Base-by-base conservation (phyloP, 1,140 invertebrate species). In the Hirudo medicinalis region DNA sequence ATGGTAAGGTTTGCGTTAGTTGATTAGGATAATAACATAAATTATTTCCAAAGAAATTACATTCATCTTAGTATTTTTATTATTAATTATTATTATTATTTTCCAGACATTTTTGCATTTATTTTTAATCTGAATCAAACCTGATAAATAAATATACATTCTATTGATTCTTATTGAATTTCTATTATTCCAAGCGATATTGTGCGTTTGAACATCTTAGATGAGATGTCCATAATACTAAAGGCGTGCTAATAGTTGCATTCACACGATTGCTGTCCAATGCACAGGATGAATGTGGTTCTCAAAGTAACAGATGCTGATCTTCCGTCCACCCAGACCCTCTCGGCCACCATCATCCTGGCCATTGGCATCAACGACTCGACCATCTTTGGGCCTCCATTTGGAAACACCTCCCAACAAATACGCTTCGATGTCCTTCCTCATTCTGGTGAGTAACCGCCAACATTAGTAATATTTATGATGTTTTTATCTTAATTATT, bases 341-440 rank as follows among this genome's bases (percentile, higher is more conserved):
- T 57, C 2, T 20, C 22, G 27, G 43, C 60, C 63, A 27, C 60
- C 22, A 63, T 54, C 8, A 22, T 66, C 32, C 36, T 72, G 6
- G 63, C 71, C 19, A 54, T 67, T 68, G 71, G 60, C 22, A 66
- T 72, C 43, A 72, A 72, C 71, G 40, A 32, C 57, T 67, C 54
- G 5, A 67, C 32, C 29, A 67, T 72, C 13, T 43, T 67, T 15
- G 49, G 57, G 8, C 71, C 29, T 5, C 36, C 66, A 57, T 72
- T 72, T 49, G 57, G 32, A 13, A 40, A 43, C 15, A 72, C 71
- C 20, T 67, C 66, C 36, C 22, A 25, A 43, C 15, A 36, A 11
- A 63, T 72, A 20, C 19, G 25, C 19, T 49, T 70, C 53, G n/a
- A 49, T n/a, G 36, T 70, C 22, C 22, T 49, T 15, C 69, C 69